Percentiles rank a stretch among this genome's conserved stretches.
phyloP scores from a whole-genome alignment of 2,797 vertebrate genomes.

The Pagetopsis macropterus region DNA sequence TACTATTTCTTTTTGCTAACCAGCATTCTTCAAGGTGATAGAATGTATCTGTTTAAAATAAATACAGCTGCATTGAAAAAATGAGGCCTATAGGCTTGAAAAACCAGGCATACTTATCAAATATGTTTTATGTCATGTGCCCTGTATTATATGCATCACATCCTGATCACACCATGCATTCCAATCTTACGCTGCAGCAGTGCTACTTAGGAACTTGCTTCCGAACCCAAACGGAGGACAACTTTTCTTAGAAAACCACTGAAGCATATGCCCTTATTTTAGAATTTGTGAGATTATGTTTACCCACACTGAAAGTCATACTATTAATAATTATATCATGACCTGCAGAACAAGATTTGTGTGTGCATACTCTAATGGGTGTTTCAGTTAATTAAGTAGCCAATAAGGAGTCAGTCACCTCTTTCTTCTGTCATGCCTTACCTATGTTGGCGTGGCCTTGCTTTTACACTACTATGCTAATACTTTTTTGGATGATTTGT shows the following conservation, averaged over 20 bases:
- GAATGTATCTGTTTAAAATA: background rate
- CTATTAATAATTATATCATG: background rate
- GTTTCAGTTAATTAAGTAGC: background rate
- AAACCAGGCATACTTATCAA: background rate
- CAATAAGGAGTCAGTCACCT: background rate
- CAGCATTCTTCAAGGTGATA: no score
- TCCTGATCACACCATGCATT: conserved; percentile 7
- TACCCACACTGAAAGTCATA: background rate
- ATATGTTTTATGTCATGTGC: conserved; percentile 2
- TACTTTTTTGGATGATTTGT: no score
- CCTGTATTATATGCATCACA: background rate
- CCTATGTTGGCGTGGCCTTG: background rate
- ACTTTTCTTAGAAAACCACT: background rate
- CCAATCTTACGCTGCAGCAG: background rate
- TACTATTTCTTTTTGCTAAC: background rate
- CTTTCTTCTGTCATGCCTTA: background rate
- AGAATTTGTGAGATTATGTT: background rate
- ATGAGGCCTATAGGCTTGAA: background rate
- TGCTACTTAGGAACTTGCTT: background rate
- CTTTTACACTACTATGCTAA: background rate
- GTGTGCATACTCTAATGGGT: conserved; percentile 7
- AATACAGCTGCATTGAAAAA: background rate
- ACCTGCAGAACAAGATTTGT: conserved; percentile 1
- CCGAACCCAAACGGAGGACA: background rate
- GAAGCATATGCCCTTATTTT: background rate